Evolutionary conservation across 2,888 invertebrate genomes (phyloP).

Genomic region (Celastrina argiolus): DNA sequence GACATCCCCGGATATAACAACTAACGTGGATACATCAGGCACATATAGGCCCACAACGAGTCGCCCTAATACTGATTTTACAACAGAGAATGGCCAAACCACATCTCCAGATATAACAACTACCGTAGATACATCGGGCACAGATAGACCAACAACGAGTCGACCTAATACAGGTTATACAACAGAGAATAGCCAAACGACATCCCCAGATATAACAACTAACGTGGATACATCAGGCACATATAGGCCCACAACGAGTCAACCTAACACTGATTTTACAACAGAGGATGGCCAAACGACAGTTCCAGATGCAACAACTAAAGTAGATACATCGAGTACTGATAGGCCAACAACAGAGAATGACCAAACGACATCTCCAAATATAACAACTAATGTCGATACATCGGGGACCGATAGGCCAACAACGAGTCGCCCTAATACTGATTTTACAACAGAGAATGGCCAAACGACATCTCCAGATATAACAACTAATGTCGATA

Average conservation of each 20-base stretch:
- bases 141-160: background rate
- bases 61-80: background rate
- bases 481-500: background rate
- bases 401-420: too few relatives aligned
- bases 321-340: background rate
- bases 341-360: background rate
- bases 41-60: background rate
- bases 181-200: constrained; percentile 12
- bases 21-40: background rate
- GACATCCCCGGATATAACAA: background rate
- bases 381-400: background rate
- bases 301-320: background rate
- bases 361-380: background rate
- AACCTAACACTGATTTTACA: background rate
- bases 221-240: background rate
- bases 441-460: background rate
- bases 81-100: background rate
- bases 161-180: background rate
- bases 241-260: background rate
- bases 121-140: background rate
- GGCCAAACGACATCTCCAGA: background rate
- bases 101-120: constrained; percentile 2
- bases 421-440: background rate
- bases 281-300: constrained; percentile 12
- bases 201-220: background rate